Percentiles rank a stretch among this genome's conserved stretches.
Evolutionary conservation across 2,888 invertebrate genomes (phyloP).

Genomic region (Lydus trimaculatus): DNA sequence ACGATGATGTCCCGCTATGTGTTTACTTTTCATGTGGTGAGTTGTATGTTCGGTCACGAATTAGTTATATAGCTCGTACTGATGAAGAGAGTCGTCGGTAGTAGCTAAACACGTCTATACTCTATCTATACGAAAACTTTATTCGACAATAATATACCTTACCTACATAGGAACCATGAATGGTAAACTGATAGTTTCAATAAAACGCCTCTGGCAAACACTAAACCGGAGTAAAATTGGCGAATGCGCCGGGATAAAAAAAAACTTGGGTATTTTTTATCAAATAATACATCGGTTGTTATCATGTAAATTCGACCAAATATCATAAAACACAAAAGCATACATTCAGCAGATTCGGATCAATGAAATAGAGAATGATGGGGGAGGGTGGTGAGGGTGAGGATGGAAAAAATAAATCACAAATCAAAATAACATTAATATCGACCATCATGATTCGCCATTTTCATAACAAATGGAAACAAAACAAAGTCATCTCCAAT

Average conservation of each 20-base stretch:
- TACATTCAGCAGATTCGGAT: background rate
- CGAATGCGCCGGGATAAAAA: slow-evolving; percentile 11
- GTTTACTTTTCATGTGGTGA: slow-evolving; percentile 26
- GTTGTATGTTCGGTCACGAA: slow-evolving; percentile 38
- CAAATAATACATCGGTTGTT: background rate
- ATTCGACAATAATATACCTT: slow-evolving; percentile 12
- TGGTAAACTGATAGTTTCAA: background rate
- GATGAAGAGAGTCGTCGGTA: slow-evolving; percentile 41
- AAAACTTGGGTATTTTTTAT: background rate
- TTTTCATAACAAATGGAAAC: slow-evolving; percentile 22
- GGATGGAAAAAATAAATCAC: too few relatives aligned
- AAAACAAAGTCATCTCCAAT: slow-evolving; percentile 42
- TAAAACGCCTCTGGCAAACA: background rate
- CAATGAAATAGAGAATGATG: background rate
- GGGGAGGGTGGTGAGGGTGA: background rate
- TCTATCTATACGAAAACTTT: slow-evolving; percentile 25
- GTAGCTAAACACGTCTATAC: slow-evolving; percentile 41
- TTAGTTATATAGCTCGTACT: slow-evolving; percentile 40
- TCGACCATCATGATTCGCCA: slow-evolving; percentile 22
- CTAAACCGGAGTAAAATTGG: slow-evolving; percentile 15
- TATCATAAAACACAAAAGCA: slow-evolving; percentile 33
- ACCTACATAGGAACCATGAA: slow-evolving; percentile 4
- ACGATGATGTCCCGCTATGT: background rate
- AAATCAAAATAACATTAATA: slow-evolving; percentile 5
- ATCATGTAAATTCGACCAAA: slow-evolving; percentile 29